These are phyloP conservation scores for Agrochola lychnidis DNA, from an alignment of 2,888 invertebrate genomes.

Conservation along the genomic window DNA sequence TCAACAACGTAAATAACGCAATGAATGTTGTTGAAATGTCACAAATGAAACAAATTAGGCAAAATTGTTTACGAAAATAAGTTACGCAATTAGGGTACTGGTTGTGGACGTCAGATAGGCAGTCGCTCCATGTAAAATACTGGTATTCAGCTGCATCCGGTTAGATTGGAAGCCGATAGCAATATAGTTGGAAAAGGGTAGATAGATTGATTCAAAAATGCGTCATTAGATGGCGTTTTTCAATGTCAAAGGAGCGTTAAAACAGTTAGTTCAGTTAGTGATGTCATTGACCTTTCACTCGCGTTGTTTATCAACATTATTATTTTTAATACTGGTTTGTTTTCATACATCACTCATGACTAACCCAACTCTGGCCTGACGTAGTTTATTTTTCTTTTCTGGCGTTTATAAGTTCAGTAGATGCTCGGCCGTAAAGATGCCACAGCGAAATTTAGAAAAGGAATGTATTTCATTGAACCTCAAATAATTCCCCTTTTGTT, in stretches of 20 bases:
- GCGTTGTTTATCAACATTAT: conserved; percentile 31
- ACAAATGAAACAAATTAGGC: too few species aligned
- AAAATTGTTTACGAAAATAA: too few species aligned
- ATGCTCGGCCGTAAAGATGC: too few species aligned
- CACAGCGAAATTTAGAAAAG: too few species aligned
- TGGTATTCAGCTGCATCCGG: neutral
- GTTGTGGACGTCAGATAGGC: too few species aligned
- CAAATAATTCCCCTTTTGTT: too few species aligned
- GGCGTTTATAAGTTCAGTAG: too few species aligned
- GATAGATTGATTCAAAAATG: neutral
- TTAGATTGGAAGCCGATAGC: neutral
- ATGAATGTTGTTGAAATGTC: too few species aligned
- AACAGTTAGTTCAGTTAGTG: conserved; percentile 12
- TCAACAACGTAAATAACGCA: too few species aligned
- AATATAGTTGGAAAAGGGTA: neutral
- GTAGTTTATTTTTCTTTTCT: neutral
- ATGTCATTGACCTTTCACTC: conserved; percentile 27
- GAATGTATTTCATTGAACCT: too few species aligned
- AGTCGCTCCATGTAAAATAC: neutral
- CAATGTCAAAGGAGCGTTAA: neutral
- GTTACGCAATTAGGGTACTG: too few species aligned
- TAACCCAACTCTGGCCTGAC: too few species aligned
- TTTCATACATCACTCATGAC: conserved; percentile 28
- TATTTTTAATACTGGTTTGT: conserved; percentile 35
- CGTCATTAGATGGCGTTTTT: neutral